Percentiles rank a stretch among this genome's conserved stretches.
Conservation (phyloP, 2,797 vertebrate species). For the Manis javanica region DNA sequence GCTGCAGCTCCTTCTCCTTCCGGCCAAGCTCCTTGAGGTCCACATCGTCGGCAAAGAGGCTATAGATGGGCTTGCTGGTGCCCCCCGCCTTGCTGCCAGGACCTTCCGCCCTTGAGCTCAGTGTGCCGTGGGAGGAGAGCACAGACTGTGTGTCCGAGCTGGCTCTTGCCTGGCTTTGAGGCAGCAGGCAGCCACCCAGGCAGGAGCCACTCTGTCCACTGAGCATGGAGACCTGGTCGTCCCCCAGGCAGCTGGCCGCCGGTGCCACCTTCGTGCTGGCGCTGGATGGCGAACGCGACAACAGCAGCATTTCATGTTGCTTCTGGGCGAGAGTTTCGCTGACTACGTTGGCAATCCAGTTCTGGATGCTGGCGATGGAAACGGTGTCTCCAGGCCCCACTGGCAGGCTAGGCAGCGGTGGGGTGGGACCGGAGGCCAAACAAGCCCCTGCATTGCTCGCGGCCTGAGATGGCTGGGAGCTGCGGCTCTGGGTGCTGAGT, state of each 20-base stretch:
- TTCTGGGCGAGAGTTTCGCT: constrained; percentile 96
- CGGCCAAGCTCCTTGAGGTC: constrained; percentile 92
- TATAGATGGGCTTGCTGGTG: constrained; percentile 94
- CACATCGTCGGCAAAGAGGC: constrained; percentile 96
- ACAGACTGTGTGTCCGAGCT: constrained; percentile 85
- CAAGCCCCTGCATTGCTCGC: constrained; percentile 73
- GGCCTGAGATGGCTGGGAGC: constrained; percentile 88
- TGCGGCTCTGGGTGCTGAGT: constrained; percentile 89
- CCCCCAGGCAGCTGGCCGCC: constrained; percentile 83
- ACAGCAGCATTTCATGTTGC: constrained; percentile 92
- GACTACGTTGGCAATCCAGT: constrained; percentile 96
- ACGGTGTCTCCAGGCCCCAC: constrained; percentile 92
- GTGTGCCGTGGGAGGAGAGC: constrained; percentile 80
- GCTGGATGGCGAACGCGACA: constrained; percentile 87
- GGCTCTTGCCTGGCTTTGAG: constrained; percentile 62
- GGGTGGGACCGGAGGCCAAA: constrained; percentile 73
- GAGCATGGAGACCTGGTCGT: constrained; percentile 90
- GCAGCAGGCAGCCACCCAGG: constrained; percentile 80
- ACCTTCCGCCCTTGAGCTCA: constrained; percentile 60
- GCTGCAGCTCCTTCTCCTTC: constrained; percentile 94
- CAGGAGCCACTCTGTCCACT: constrained; percentile 88
- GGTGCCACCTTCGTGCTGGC: constrained; percentile 82
- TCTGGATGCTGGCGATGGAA: constrained; percentile 95
- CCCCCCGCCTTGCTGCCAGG: constrained; percentile 80
- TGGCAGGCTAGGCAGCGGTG: constrained; percentile 86